Percentiles rank a stretch among this genome's conserved stretches.
Conservation (phyloP, 2,888 invertebrate genomes). For the Agrypnus murinus region DNA sequence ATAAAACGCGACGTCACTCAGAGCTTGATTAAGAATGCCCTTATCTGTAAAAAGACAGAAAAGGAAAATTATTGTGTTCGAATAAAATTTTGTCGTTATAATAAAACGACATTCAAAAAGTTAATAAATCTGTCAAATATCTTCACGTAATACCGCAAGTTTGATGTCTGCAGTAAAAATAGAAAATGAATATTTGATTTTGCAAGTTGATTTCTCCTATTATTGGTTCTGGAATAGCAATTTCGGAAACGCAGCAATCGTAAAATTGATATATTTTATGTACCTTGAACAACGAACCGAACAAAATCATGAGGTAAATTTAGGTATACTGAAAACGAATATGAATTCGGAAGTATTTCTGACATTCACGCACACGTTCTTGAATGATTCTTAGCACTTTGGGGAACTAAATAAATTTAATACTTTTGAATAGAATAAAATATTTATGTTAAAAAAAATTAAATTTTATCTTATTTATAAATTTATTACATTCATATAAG, state of each 20-base stretch:
- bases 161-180: slow-evolving; percentile 21
- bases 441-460: no score
- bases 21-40: slow-evolving; percentile 78
- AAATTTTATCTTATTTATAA: no score
- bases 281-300: not conserved
- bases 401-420: not conserved
- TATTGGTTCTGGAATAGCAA: slow-evolving; percentile 7
- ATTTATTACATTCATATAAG: no score
- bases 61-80: slow-evolving; percentile 9
- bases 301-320: no score
- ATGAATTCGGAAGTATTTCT: slow-evolving; percentile 17
- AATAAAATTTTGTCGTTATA: no score
- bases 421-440: not conserved
- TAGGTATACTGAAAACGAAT: not conserved
- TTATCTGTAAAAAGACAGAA: slow-evolving; percentile 74
- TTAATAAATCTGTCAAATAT: slow-evolving; percentile 23
- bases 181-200: slow-evolving; percentile 15
- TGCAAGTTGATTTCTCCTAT: not conserved
- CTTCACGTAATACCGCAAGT: slow-evolving; percentile 22
- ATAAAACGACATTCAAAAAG: not conserved
- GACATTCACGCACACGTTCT: slow-evolving; percentile 20
- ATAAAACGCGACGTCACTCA: slow-evolving; percentile 79
- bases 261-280: slow-evolving; percentile 23
- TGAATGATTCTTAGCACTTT: not conserved
- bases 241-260: slow-evolving; percentile 4